Conservation (phyloP, 64 coral and sea anemone species). For the Acropora tenuis region DNA sequence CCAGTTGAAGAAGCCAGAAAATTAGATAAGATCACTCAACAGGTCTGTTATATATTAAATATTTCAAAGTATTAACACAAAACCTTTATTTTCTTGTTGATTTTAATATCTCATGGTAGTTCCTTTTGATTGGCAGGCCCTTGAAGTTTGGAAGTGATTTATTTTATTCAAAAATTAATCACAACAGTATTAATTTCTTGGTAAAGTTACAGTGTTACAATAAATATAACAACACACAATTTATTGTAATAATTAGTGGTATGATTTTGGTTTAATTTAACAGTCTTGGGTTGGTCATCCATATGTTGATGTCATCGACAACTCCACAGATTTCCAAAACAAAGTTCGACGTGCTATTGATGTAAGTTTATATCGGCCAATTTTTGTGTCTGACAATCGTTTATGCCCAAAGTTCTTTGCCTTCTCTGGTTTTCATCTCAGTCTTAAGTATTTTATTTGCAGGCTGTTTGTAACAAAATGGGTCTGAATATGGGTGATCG, state of each 20-base stretch:
- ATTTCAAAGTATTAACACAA: neutral
- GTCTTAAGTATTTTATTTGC: neutral
- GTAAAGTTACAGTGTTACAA: no score
- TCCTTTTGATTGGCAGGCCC: no score
- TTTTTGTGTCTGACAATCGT: neutral
- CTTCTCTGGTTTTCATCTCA: neutral
- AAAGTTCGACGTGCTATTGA: conserved; percentile 83
- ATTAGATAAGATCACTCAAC: conserved; percentile 78
- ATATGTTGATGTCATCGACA: conserved; percentile 95
- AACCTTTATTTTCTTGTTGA: no score
- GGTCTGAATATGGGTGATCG: conserved; percentile 84
- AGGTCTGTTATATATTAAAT: conserved; percentile 37
- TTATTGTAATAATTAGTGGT: no score
- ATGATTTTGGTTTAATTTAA: conserved; percentile 10
- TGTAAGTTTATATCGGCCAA: conserved; percentile 37
- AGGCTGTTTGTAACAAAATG: conserved; percentile 91
- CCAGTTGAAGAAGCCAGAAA: conserved; percentile 81
- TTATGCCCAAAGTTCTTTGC: neutral
- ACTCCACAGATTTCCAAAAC: conserved; percentile 69
- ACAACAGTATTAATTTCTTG: no score
- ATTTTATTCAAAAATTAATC: no score
- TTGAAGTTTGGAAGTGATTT: no score
- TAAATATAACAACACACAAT: no score
- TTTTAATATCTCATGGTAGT: no score
- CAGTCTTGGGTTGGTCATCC: conserved; percentile 91